Base-by-base conservation (phyloP, 2,888 invertebrate genomes). In the Idaea biselata region DNA sequence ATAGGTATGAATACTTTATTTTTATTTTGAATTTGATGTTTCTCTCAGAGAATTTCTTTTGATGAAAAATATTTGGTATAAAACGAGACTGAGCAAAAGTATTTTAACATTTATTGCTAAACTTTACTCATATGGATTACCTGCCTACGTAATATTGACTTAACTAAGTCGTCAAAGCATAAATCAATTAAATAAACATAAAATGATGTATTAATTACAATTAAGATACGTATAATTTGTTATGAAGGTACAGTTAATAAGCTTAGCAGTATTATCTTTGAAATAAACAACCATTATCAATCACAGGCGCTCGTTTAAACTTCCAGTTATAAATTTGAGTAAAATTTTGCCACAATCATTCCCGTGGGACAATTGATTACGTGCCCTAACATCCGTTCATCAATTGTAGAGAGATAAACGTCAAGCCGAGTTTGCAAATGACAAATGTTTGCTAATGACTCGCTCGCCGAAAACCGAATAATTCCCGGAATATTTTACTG, bases 401-500 rank as follows among this genome's bases (percentile, higher is more conserved):
- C 88, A 88, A 87, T 88, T 86, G 87, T 86, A 83, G 79, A 82
- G 83, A 85, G 86, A 88, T 88, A 87, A 88, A 86, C 84, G 88
- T 89, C 88, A 86, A 77, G 78, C 80, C 75, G 86, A 86, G 86
- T 87, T 88, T 87, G 86, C 84, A 87, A 88, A 87, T 88, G 88
- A 88, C 87, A 88, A 89, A 89, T 89, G 88, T 87, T 87, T 87
- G 86, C 88, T 89, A 89, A 89, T 88, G 88, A 87, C 86, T 84
- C 77, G 78, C 74, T 71, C 74, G 80, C 73, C 76, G 82, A 81
- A 85, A 86, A 84, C 82, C 83, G 81, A 86, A 84, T 82, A 82
- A 85, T 87, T 86, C 78, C 71, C 67, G 74, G 76, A 81, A 83
- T 81, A 83, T 84, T 86, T 85, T 80, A 82, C 80, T 77, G 76